A percentile compares a stretch with the other conserved stretches of the same genome.
phyloP scores from a whole-genome alignment of 2,797 vertebrate genomes.

The Takifugu rubripes region DNA sequence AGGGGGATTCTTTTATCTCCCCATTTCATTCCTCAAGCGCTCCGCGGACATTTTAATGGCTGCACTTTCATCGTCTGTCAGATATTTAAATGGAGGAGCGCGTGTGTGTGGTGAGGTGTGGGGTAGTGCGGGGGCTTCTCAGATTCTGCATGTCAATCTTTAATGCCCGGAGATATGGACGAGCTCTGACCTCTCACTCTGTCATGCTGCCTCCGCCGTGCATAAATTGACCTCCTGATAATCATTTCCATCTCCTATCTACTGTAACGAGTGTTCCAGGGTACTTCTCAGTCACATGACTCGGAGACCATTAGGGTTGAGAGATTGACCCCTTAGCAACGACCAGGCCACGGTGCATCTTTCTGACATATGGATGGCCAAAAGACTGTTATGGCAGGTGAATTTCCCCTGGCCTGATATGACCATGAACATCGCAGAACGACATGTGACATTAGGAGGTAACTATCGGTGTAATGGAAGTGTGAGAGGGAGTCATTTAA shows the following conservation, averaged over 20 bases:
- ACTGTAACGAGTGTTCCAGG: conserved; percentile 68
- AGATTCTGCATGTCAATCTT: conserved; percentile 75
- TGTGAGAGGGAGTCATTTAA: conserved; percentile 50
- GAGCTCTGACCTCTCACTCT: conserved; percentile 70
- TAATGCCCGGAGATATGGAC: conserved; percentile 75
- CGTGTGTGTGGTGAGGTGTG: conserved; percentile 53
- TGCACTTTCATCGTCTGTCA: conserved; percentile 80
- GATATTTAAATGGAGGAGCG: conserved; percentile 78
- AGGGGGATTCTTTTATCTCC: conserved; percentile 77
- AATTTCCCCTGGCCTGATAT: conserved; percentile 62
- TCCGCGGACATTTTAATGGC: conserved; percentile 77
- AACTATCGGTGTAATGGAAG: conserved; percentile 62
- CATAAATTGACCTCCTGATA: conserved; percentile 79
- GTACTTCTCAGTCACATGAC: conserved; percentile 69
- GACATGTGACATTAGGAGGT: conserved; percentile 55
- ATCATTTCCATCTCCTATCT: conserved; percentile 71
- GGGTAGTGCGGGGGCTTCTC: conserved; percentile 53
- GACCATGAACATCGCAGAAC: conserved; percentile 61
- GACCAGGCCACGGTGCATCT: conserved; percentile 52
- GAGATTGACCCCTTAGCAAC: conserved; percentile 69
- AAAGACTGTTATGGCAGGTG: conserved; percentile 60
- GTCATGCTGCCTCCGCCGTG: conserved; percentile 65
- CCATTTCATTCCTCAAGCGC: conserved; percentile 78
- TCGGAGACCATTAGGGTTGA: conserved; percentile 68
- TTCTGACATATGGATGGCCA: conserved; percentile 69